A percentile compares a stretch with the other conserved stretches of the same genome.
Conservation (phyloP, 2,888 invertebrate species). For the Limnephilus marmoratus region DNA sequence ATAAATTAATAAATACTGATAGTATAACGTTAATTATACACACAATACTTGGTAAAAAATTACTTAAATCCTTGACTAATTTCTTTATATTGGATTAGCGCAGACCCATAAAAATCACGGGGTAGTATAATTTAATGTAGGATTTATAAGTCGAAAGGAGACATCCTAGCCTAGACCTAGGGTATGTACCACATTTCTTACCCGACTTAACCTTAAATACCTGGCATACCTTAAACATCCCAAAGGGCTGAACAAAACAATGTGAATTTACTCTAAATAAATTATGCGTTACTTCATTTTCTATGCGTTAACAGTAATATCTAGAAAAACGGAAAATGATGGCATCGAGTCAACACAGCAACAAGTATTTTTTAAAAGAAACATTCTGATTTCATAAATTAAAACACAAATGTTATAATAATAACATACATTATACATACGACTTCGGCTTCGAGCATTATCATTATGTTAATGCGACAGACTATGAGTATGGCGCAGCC, state of each 20-base stretch:
- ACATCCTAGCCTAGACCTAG: not conserved
- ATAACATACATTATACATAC: not conserved
- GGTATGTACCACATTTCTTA: not conserved
- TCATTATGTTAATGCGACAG: too few relatives aligned
- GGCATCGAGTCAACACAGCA: not conserved
- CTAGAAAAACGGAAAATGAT: not conserved
- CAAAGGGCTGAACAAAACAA: constrained; percentile 25
- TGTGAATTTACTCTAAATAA: constrained; percentile 23
- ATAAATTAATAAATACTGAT: too few relatives aligned
- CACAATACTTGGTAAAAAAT: too few relatives aligned
- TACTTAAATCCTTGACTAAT: too few relatives aligned
- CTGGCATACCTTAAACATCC: not conserved
- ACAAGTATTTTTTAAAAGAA: not conserved
- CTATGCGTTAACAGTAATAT: not conserved
- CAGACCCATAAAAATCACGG: not conserved
- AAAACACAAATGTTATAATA: not conserved
- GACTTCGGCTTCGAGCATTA: too few relatives aligned
- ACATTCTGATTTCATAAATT: not conserved
- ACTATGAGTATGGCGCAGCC: too few relatives aligned
- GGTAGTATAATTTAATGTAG: not conserved
- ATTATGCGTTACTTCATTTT: constrained; percentile 7
- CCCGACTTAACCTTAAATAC: constrained; percentile 29
- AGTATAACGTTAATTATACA: too few relatives aligned
- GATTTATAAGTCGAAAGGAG: too few relatives aligned
- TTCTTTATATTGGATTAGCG: too few relatives aligned